Percentiles rank a stretch among this genome's conserved stretches.
Evolutionary conservation across 2,888 invertebrate genomes (phyloP).

Genomic region (Perizoma affinitatum): DNA sequence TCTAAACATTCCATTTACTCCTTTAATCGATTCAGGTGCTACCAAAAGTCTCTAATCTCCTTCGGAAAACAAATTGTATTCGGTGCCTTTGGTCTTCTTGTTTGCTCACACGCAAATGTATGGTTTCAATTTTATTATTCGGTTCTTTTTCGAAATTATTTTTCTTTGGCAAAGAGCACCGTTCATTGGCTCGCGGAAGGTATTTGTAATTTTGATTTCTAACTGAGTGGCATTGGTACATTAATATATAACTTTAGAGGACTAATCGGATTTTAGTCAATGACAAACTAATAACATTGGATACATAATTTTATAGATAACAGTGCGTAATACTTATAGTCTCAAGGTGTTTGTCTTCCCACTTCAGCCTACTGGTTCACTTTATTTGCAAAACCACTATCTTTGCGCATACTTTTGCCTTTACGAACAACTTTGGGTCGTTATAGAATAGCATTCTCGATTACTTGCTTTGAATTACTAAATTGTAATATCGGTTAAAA

Average conservation of each 20-base stretch:
- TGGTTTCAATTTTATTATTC: slow-evolving; percentile 40
- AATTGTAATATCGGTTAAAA: background rate
- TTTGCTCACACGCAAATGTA: slow-evolving; percentile 45
- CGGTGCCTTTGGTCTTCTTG: slow-evolving; percentile 41
- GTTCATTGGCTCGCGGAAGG: slow-evolving; percentile 50
- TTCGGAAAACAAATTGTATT: background rate
- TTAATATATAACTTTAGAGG: slow-evolving; percentile 44
- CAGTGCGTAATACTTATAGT: slow-evolving; percentile 53
- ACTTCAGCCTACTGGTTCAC: slow-evolving; percentile 31
- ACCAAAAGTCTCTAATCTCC: too few species aligned
- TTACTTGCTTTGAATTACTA: background rate
- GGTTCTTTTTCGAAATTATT: slow-evolving; percentile 40
- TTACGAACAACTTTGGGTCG: slow-evolving; percentile 24
- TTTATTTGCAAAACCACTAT: slow-evolving; percentile 32
- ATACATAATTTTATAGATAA: slow-evolving; percentile 60
- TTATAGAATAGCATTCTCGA: slow-evolving; percentile 11
- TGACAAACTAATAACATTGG: slow-evolving; percentile 53
- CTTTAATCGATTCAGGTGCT: too few species aligned
- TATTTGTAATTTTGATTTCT: slow-evolving; percentile 44
- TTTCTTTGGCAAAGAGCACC: slow-evolving; percentile 54
- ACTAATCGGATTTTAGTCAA: slow-evolving; percentile 45
- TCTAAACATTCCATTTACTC: too few species aligned
- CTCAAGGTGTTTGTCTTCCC: slow-evolving; percentile 44
- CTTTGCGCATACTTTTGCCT: slow-evolving; percentile 17
- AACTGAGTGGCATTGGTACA: slow-evolving; percentile 49